A percentile compares a stretch with the other conserved stretches of the same genome.
Conservation (phyloP, 2,113 vertebrate species). For the Pelecanoides urinatrix region DNA sequence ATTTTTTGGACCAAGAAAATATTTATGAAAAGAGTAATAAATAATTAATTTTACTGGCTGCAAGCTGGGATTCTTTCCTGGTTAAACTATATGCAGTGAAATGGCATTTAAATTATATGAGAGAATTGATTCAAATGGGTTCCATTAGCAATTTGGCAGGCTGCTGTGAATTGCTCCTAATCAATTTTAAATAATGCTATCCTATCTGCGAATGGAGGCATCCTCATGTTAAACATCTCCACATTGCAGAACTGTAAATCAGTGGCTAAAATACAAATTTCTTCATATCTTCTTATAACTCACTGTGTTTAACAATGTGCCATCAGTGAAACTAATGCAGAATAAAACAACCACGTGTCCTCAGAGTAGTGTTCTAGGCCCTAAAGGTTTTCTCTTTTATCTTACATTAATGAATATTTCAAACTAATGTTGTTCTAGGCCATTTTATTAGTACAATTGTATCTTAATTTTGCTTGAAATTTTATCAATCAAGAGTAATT, state of each 20-base stretch:
- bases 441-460: not conserved
- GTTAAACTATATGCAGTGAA: constrained; percentile 69
- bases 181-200: constrained; percentile 77
- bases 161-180: constrained; percentile 70
- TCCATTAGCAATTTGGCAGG: constrained; percentile 79
- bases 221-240: constrained; percentile 24
- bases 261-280: constrained; percentile 49
- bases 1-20: constrained; percentile 34
- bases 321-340: not conserved
- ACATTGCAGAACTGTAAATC: constrained; percentile 46
- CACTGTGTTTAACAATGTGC: constrained; percentile 49
- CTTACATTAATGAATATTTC: constrained; percentile 16
- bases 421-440: not conserved
- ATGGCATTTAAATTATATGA: constrained; percentile 77
- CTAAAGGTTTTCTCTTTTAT: constrained; percentile 5
- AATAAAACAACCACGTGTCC: not conserved
- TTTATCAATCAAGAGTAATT: constrained; percentile 45
- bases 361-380: not conserved
- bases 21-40: constrained; percentile 75
- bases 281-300: constrained; percentile 48
- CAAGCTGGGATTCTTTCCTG: constrained; percentile 65
- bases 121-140: constrained; percentile 78
- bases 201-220: constrained; percentile 44
- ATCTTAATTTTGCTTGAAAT: constrained; percentile 40
- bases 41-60: constrained; percentile 72